These are phyloP conservation scores for Fregetta grallaria DNA, from an alignment of 2,113 vertebrate species.

Conservation along the genomic window DNA sequence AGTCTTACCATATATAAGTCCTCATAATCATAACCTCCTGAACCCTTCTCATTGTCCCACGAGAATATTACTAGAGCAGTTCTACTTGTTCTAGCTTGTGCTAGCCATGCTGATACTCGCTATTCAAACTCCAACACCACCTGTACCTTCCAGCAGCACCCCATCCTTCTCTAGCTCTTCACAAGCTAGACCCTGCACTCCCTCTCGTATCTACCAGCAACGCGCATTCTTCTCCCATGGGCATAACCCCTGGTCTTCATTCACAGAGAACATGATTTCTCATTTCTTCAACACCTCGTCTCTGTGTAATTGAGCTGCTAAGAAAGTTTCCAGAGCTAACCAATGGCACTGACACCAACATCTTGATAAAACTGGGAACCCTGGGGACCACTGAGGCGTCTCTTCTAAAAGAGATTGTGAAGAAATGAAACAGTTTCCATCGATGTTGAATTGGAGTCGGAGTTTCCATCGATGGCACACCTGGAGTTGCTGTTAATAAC, in stretches of 20 bases:
- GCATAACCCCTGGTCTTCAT: background rate
- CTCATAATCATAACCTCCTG: background rate
- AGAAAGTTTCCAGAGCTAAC: background rate
- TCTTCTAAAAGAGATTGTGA: background rate
- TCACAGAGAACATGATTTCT: background rate
- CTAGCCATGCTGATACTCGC: background rate
- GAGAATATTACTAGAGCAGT: background rate
- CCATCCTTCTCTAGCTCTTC: background rate
- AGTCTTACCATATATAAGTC: background rate
- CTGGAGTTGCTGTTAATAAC: background rate
- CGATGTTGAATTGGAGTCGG: no score
- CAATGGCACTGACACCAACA: background rate
- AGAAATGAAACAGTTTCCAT: background rate
- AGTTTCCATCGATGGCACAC: no score
- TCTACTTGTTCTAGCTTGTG: background rate
- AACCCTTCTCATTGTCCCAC: background rate
- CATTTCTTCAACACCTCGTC: background rate
- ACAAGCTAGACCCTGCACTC: background rate
- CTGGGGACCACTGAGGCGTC: rapidly evolving
- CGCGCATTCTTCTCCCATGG: background rate
- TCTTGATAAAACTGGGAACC: background rate
- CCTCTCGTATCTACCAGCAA: rapidly evolving
- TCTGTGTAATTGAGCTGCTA: background rate
- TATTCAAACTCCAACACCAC: background rate
- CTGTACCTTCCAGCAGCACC: background rate